Evolutionary conservation across 2,797 vertebrate genomes (phyloP), one percentile per base, ranked within the genome.

Genomic region (Chiroxiphia lanceolata): DNA sequence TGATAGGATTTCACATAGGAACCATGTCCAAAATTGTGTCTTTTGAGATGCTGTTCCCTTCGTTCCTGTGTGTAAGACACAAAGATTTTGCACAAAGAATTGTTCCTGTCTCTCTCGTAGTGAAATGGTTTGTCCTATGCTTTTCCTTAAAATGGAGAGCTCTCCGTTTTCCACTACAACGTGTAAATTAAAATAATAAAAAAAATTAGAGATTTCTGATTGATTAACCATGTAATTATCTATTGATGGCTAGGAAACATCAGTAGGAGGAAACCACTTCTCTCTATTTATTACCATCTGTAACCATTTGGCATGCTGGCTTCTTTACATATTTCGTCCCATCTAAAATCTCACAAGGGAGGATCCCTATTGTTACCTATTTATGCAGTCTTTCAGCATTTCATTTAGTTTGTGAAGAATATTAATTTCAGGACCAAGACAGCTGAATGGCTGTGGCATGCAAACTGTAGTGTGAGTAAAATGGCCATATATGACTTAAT

Each of bases 361-460:
- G 33, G 15, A 79, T 84, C 27, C 15, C 47, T 71, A 47, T 63
- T 87, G 75, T 79, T 87, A 78, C 76, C 65, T 91, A 57, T 85
- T 94, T 89, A 75, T 67, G 63, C 84, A 87, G 48, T 50, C 42
- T 83, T 93, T 83, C 67, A 93, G 80, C 27, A 51, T 84, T 92
- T 84, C 11, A 63, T 87, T 81, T 65, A 59, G 47, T 82, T 93
- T 84, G 87, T 79, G 63, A 87, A 90, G 83, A 80, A 77, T 53
- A 83, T 71, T 92, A 31, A 85, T 91, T 89, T 80, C 50, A 92
- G 56, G 63, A 56, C 53, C 27, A 85, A 83, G 61, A 59, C 13
- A 89, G 50, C 42, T 83, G 67, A 88, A 51, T 82, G 25, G 15
- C 76, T 93, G 77, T 88, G 60, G n/a, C 67, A 60, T 38, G 31